Evolutionary conservation across 1,140 invertebrate species (phyloP).

Genomic region (Dreissena rostriformis): DNA sequence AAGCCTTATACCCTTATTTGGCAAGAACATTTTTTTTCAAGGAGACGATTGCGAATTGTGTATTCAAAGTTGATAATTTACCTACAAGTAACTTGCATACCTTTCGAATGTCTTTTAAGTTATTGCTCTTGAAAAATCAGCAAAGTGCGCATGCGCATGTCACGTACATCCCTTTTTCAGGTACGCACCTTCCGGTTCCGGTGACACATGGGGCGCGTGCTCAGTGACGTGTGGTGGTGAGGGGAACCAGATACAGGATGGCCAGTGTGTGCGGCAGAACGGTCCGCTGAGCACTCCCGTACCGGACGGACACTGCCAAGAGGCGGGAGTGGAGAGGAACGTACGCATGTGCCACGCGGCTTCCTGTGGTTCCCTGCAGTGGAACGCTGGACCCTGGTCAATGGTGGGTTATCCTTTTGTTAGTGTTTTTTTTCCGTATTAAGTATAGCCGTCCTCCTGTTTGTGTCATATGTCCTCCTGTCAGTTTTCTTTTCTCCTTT

Average conservation of each 20-base stretch:
- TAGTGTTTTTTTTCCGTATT: neutral
- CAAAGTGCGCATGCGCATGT: neutral
- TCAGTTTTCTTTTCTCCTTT: neutral
- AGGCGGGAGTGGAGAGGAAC: neutral
- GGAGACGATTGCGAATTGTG: neutral
- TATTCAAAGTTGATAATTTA: neutral
- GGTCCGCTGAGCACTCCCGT: neutral
- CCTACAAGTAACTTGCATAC: no score
- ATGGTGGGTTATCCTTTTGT: conserved; percentile 13
- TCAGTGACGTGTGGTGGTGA: conserved; percentile 29
- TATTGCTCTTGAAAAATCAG: neutral
- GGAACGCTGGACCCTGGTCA: conserved; percentile 42
- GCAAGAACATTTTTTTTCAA: no score
- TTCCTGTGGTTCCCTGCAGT: conserved; percentile 31
- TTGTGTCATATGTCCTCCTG: neutral
- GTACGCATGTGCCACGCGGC: conserved; percentile 16
- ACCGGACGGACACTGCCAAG: neutral
- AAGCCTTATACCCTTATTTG: no score
- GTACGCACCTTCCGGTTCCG: neutral
- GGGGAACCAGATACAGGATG: conserved; percentile 10
- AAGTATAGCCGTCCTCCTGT: neutral
- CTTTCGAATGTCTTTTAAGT: neutral
- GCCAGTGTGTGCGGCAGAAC: neutral
- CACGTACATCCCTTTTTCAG: neutral
- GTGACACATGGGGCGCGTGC: conserved; percentile 18